phyloP scores from a whole-genome alignment of 2,888 invertebrate species.

The Calameuta pallipes region DNA sequence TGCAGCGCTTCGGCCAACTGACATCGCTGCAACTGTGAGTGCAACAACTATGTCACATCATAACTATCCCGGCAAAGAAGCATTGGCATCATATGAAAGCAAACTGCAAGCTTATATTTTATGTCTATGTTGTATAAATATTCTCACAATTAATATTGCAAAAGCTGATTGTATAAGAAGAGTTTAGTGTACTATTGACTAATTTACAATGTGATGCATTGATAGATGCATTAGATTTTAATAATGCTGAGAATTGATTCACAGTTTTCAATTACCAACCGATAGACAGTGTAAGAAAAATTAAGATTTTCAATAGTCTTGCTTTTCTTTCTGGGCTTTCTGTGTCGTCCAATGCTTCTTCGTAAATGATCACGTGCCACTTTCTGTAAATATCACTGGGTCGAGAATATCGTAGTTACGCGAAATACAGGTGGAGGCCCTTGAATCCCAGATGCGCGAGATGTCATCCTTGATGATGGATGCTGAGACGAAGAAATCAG shows the following conservation, averaged over 20 bases:
- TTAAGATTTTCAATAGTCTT: neutral
- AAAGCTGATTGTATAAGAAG: neutral
- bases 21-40: conserved; percentile 58
- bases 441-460: conserved; percentile 81
- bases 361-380: neutral
- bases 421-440: conserved; percentile 76
- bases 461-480: conserved; percentile 74
- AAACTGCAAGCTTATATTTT: neutral
- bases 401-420: conserved; percentile 12
- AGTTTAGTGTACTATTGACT: neutral
- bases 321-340: conserved; percentile 12
- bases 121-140: neutral
- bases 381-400: conserved; percentile 23
- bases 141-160: neutral
- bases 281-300: neutral
- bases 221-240: neutral
- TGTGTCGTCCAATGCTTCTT: conserved; percentile 5
- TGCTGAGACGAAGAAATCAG: conserved; percentile 72
- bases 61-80: conserved; percentile 29
- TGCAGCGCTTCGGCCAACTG: conserved; percentile 53
- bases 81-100: neutral
- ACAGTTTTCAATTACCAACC: neutral
- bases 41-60: conserved; percentile 42
- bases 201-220: neutral
- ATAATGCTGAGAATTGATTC: neutral